Base-by-base conservation (phyloP, 2,888 invertebrate species). In the Meloe dianella region DNA sequence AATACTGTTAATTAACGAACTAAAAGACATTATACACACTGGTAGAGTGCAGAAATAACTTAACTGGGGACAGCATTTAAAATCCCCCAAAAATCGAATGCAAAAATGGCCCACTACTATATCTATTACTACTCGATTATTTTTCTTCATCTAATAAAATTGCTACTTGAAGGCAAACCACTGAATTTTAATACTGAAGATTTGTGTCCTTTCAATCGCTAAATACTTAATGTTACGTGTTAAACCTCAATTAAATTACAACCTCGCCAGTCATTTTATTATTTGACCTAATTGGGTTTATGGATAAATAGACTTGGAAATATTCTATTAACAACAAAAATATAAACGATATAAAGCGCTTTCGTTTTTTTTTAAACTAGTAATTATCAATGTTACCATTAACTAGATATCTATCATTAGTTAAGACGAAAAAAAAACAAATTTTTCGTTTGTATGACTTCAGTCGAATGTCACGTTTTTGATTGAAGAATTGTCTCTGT, bases 1-100 rank as follows among this genome's bases (percentile, higher is more conserved):
- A 86, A 86, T 86, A 86, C 85, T 84, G 85, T 86, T 86, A 86
- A 86, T 86, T 86, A 86, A 85, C 84, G 84, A 84, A 84, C 83
- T 85, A 85, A 86, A 85, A 85, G 86, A 86, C 85, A 85, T 86
- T 85, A 85, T 84, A 84, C 80, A 84, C 80, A 79, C 78, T 79
- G 81, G 77, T 77, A 80, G 81, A 81, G 80, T 81, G 81, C 79
- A 79, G 79, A 82, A 84, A 82, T 82, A 82, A 81, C 81, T 81
- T 80, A 27, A 27, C 27, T 27, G 4, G 27, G 27, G 4, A 27
- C 4, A 4, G 27, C 4, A 4, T 27, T 27, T 27, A 27, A 4
- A 27, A 27, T 27, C 27, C 27, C 27, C 27, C 27, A 27, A 27
- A 27, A 27, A 27, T 27, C 2, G 27, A 27, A 27, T 27, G 4